Evolutionary conservation across 2,113 vertebrate genomes (phyloP), one percentile per base, ranked within the genome.

Genomic region (Perca flavescens): DNA sequence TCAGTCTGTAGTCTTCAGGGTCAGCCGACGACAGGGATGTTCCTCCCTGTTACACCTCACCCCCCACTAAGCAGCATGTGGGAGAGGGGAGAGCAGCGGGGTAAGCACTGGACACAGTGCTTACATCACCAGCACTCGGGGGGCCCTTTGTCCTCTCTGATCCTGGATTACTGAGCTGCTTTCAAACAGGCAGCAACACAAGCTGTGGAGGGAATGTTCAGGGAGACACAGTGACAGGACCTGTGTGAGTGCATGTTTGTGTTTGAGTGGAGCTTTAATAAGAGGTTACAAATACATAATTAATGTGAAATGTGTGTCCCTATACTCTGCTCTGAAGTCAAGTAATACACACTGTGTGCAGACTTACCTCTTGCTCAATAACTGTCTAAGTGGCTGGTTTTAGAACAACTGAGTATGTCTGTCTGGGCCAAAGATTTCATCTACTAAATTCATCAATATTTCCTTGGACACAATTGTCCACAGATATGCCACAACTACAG

Each of bases 151-250:
- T 94, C 22, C 81, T 85, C 71, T 61, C 74, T 95, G 94, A 95
- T 93, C 94, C 89, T 62, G 95, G 94, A 95, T 95, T 95, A 95
- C 76, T 80, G 91, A 85, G 85, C 73, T 1, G 90, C 90, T 91
- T 90, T 93, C 90, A 93, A 80, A 91, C 67, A 73, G 71, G 50
- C 86, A 85, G 83, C 66, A 75, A 84, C 77, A 80, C 83, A 80
- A 83, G 60, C 82, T 75, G 63, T 0, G 64, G 61, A 77, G 88
- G 74, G 87, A 92, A 90, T 87, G 92, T 90, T 87, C 82, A 86
- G 82, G 75, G 86, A 81, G 60, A 89, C 60, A 79, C 82, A 60
- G 84, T 52, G 76, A 69, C 74, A 75, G 68, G 34, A 68, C 47
- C 52, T 60, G 74, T 74, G 82, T 85, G 43, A 67, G 62, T 46